Conservation (phyloP, 2,113 vertebrate species). For the Hipposideros armiger region DNA sequence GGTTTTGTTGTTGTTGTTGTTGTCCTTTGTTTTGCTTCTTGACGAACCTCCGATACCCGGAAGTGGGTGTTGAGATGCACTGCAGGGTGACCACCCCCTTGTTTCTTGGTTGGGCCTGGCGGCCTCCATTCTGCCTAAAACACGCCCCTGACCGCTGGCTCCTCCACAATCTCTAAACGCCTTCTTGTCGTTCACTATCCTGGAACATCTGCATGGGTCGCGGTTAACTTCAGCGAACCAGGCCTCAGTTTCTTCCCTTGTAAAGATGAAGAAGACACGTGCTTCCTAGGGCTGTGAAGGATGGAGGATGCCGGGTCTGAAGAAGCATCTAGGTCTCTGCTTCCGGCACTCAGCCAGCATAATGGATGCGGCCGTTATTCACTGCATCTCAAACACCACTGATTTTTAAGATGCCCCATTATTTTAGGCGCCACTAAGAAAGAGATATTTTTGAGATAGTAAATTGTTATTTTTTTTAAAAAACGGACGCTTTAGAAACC, state of each 20-base stretch:
- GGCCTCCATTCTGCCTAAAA: slow-evolving; percentile 25
- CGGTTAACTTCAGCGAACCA: neutral
- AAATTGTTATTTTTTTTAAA: neutral
- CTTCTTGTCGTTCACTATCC: neutral
- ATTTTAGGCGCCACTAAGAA: neutral
- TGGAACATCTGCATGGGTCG: neutral
- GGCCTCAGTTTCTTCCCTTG: neutral
- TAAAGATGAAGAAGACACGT: neutral
- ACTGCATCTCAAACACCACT: neutral
- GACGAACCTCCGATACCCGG: neutral
- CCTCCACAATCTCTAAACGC: rapidly evolving
- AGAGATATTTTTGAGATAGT: neutral
- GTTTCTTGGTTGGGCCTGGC: neutral
- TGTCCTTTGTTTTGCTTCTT: slow-evolving; percentile 1
- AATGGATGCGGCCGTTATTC: neutral
- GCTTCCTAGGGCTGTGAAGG: too few relatives aligned
- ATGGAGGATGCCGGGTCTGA: rapidly evolving
- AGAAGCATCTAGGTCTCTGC: neutral
- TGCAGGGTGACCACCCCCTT: neutral
- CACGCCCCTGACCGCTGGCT: neutral
- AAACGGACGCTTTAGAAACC: neutral
- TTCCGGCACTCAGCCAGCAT: neutral
- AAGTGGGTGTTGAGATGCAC: neutral
- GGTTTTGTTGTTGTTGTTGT: neutral
- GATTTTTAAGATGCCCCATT: neutral